Percentiles rank a stretch among this genome's conserved stretches.
Evolutionary conservation across 1,140 invertebrate genomes (phyloP).

Genomic region (Muscidifurax raptorellus): DNA sequence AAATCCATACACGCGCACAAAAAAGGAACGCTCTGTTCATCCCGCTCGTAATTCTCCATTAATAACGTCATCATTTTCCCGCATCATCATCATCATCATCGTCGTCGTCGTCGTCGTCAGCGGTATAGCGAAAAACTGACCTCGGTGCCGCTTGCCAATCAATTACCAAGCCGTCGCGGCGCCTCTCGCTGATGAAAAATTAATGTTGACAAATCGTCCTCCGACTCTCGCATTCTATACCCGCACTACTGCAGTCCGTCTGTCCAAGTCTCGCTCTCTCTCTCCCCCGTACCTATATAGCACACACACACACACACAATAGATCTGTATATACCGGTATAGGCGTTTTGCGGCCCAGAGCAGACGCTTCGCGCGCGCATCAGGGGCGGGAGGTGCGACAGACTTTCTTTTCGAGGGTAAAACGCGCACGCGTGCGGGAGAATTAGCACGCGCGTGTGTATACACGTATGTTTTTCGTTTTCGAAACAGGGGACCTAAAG

Average conservation of each 20-base stretch:
- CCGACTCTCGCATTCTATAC: neutral
- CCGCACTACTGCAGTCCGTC: no score
- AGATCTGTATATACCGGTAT: neutral
- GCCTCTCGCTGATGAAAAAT: slow-evolving; percentile 39
- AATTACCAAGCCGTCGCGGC: slow-evolving; percentile 17
- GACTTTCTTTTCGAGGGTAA: slow-evolving; percentile 1
- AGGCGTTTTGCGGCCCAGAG: slow-evolving; percentile 16
- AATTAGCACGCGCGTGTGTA: neutral
- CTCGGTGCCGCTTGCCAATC: neutral
- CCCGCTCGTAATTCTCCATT: slow-evolving; percentile 3
- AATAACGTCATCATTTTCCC: slow-evolving; percentile 17
- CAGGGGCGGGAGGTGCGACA: neutral
- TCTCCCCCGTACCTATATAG: no score
- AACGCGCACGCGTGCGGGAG: neutral
- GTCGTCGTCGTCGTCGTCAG: neutral
- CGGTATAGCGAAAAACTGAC: slow-evolving; percentile 3
- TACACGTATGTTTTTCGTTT: neutral
- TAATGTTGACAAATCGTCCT: slow-evolving; percentile 43
- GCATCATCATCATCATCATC: neutral
- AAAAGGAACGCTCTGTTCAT: neutral
- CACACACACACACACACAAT: neutral
- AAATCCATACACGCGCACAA: no score
- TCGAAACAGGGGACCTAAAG: neutral
- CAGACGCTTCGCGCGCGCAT: slow-evolving; percentile 43
- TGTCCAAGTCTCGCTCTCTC: neutral